Evolutionary conservation across 2,113 vertebrate species (phyloP).

Genomic region (Hyperoodon ampullatus): DNA sequence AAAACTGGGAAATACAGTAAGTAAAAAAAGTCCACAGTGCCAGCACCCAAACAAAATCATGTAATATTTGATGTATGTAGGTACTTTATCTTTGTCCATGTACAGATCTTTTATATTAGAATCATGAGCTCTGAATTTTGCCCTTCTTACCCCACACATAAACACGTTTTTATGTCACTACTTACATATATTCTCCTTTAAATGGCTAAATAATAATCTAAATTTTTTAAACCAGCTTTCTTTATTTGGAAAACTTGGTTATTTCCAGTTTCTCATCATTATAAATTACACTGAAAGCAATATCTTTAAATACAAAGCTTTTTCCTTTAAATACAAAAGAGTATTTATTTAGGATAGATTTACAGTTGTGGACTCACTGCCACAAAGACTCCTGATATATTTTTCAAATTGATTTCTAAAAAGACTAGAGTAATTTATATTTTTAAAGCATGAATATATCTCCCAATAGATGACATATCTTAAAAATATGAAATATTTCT

Average conservation of each 20-base stretch:
- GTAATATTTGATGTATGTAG: not conserved
- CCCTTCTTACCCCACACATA: not conserved
- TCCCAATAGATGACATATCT: not conserved
- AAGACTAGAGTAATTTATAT: not conserved
- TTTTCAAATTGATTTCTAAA: slow-evolving; percentile 42
- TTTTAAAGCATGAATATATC: slow-evolving; percentile 18
- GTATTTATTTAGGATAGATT: slow-evolving; percentile 8
- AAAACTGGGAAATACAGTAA: not conserved
- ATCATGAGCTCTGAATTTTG: not conserved
- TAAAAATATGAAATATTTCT: not conserved
- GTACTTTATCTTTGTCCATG: not conserved
- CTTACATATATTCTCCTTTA: not conserved
- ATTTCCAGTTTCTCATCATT: not conserved
- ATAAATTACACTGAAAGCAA: not conserved
- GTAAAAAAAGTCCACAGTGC: not conserved
- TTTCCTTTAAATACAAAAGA: not conserved
- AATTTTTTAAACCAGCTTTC: not conserved
- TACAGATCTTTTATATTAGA: not conserved
- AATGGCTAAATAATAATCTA: not conserved
- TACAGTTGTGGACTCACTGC: not conserved
- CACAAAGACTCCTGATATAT: not conserved
- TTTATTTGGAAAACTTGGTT: not conserved
- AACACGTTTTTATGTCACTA: not conserved
- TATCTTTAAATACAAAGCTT: not conserved
- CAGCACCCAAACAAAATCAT: not conserved